Evolutionary conservation across 2,113 vertebrate species (phyloP), one percentile per base, ranked within the genome.

Genomic region (Oryzias curvinotus): DNA sequence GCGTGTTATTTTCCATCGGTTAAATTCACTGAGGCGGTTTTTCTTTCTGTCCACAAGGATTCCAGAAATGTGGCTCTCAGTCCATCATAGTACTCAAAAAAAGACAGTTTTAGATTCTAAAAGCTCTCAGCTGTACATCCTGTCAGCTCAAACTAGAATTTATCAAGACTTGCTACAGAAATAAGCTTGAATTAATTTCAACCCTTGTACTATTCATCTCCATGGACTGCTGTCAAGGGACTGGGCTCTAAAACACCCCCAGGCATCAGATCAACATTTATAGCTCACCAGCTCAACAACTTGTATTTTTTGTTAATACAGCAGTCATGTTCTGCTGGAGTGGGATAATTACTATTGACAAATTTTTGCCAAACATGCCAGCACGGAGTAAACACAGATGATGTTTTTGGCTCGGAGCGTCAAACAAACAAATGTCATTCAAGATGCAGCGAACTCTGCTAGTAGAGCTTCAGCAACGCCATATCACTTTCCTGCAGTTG

Each of bases 1-100:
- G 52, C 77, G 70, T 43, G 55, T 68, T 84, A 65, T 62, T 0
- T 21, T 21, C 75, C 69, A 59, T 77, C 46, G 30, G 87, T 90
- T 86, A 88, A 87, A 92, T 90, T 86, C 83, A 88, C 90, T 84
- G 83, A 77, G 74, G 74, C 68, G 62, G 77, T 80, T 82, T 85
- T 84, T 86, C 81, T 80, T 83, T 77, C 81, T 87, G 81, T 83
- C 65, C 75, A 60, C 44, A 18, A 61, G 46, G 14, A 57, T 69
- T 75, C 68, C 73, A 75, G 73, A 87, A 74, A 81, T 76, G 56
- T 72, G 44, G 23, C 75, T 72, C 68, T 57, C 74, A 56, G 62
- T 56, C 63, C 68, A 62, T 51, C 12, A 18, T 63, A 16, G 68
- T 28, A 43, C 61, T 59, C 64, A 56, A 63, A 72, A 23, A 57